A percentile compares a stretch with the other conserved stretches of the same genome.
Conservation (phyloP, 2,888 invertebrate genomes). For the Leptinotarsa haldemani region DNA sequence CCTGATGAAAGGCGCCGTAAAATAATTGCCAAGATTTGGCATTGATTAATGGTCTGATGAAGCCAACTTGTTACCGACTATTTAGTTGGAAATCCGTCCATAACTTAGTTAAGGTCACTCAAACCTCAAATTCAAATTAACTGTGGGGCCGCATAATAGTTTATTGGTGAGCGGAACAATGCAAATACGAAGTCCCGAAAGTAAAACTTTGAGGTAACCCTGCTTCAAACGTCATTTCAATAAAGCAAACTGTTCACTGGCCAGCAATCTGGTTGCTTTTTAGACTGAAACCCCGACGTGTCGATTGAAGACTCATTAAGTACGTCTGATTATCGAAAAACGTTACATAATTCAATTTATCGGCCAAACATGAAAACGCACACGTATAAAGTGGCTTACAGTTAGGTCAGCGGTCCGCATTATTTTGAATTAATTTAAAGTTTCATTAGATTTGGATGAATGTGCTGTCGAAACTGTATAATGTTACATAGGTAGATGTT, state of each 20-base stretch:
- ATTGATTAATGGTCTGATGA: constrained; percentile 6
- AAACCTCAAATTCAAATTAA: constrained; percentile 12
- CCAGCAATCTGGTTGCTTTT: neutral
- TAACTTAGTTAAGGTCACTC: constrained; percentile 2
- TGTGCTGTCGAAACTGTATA: neutral
- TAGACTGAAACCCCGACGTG: neutral
- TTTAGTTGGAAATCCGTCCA: neutral
- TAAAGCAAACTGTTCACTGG: neutral
- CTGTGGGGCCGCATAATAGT: neutral
- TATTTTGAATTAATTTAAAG: neutral
- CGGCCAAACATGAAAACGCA: constrained; percentile 20
- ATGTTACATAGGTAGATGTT: neutral
- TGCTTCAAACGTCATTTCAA: neutral
- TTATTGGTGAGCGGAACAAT: neutral
- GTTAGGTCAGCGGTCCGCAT: constrained; percentile 15
- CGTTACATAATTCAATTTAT: constrained; percentile 43
- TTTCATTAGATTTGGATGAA: constrained; percentile 10
- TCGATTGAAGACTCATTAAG: constrained; percentile 41
- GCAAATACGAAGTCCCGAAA: neutral
- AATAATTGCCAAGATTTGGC: constrained; percentile 1
- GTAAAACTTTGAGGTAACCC: neutral
- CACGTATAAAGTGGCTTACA: constrained; percentile 10
- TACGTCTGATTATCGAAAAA: constrained; percentile 42
- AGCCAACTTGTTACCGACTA: neutral
- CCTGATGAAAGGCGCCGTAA: neutral